Evolutionary conservation across 2,113 vertebrate genomes (phyloP), one percentile per base, ranked within the genome.

Genomic region (Solea solea): DNA sequence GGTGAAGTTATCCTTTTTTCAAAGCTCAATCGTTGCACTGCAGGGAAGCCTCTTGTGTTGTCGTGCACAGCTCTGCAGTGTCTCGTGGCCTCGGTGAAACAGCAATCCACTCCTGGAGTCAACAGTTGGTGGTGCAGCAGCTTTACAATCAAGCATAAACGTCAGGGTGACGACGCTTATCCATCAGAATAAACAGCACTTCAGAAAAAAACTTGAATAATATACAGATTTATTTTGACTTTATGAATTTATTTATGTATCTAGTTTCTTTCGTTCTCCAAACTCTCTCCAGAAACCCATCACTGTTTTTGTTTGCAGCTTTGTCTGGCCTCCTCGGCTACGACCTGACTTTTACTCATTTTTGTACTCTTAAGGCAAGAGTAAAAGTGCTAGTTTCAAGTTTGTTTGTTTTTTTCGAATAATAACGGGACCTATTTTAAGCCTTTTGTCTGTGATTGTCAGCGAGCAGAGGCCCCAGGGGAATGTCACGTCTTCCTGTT

Each of bases 221-320:
- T 66, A 72, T 65, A 78, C 67, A 76, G 65, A 76, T 83, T 71
- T 82, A 83, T 75, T 74, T 66, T 82, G 62, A 80, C 70, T 80
- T 89, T 88, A 77, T 60, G 16, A 16, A 82, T 76, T 51, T 82
- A 86, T 88, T 88, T 84, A 88, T 83, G 51, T 74, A 78, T 40
- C 13, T 72, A 65, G 49, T 87, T 71, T 81, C 13, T 82, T 85
- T 83, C 40, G 41, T 50, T 85, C 81, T 76, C 16, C 27, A 13
- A 11, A 48, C 45, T 27, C 71, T 54, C 63, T 74, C 57, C 27
- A 64, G 54, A 71, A 64, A 60, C 61, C 45, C 6, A 0, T 21
- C 7, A 39, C 64, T 76, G 70, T 45, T 56, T 73, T 60, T 54
- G 39, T 79, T 74, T 76, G 13, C 50, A 69, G 34, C 64, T 59